These are phyloP conservation scores for Escarpia spicata DNA, from an alignment of 2,888 invertebrate genomes.

Conservation along the genomic window DNA sequence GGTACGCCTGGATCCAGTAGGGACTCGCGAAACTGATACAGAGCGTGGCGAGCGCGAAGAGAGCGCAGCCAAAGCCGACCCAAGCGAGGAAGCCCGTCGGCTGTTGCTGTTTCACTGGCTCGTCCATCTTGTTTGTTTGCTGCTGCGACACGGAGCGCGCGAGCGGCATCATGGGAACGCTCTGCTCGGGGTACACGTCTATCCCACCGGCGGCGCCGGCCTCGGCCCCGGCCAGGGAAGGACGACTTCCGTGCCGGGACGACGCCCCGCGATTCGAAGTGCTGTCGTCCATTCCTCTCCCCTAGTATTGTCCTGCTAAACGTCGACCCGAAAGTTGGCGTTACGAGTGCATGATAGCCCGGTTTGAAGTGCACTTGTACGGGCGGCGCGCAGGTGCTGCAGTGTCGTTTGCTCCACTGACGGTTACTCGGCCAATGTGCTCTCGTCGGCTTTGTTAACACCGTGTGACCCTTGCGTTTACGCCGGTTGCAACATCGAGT, in stretches of 20 bases:
- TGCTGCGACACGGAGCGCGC: conserved; percentile 21
- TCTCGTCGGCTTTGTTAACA: background rate
- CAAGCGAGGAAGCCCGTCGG: conserved; percentile 44
- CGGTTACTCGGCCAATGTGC: background rate
- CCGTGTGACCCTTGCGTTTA: background rate
- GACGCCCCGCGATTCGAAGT: background rate
- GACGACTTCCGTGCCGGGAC: background rate
- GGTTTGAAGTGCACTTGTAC: background rate
- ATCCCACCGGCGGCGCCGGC: background rate
- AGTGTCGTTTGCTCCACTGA: background rate
- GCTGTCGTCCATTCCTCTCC: background rate
- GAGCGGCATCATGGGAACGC: conserved; percentile 25
- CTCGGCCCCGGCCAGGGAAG: conserved; percentile 13
- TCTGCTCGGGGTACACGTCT: conserved; percentile 17
- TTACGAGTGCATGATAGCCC: background rate
- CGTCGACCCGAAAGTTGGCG: background rate
- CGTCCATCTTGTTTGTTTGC: conserved; percentile 25
- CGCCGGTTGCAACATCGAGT: background rate
- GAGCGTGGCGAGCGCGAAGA: conserved; percentile 42
- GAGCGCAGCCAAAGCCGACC: conserved; percentile 42
- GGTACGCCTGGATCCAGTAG: conserved; percentile 51
- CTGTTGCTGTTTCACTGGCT: conserved; percentile 24
- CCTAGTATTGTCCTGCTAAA: background rate
- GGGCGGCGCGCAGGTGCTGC: background rate
- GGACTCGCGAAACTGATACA: conserved; percentile 48